Base-by-base conservation (phyloP, 2,888 invertebrate genomes). In the Crocallis elinguaria region DNA sequence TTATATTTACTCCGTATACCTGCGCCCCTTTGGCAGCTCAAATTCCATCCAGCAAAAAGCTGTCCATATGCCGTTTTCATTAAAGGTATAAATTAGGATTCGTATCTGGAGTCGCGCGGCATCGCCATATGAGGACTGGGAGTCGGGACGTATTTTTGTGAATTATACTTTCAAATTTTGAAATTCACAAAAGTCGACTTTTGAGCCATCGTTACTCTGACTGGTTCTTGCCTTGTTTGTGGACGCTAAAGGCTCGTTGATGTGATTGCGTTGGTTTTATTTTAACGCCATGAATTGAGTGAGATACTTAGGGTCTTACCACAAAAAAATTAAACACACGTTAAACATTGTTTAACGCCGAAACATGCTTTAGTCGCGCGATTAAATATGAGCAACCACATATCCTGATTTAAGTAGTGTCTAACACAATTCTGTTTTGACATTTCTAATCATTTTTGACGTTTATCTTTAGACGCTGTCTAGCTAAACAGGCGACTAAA, bases 91-190 rank as follows among this genome's bases (percentile, higher is more conserved):
- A 84, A 86, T 88, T 84, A 84, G 82, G 76, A 86, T 84, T 80
- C 82, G 75, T 69, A 65, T 78, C 78, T 73, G 75, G 77, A 77
- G 69, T 67, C 73, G n/a, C n/a, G n/a, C n/a, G 58, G 51, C 64
- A 48, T 58, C n/a, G 27, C 79, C 84, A 75, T 82, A 79, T 77
- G 76, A 64, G 79, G 81, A 56, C 59, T 64, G 71, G 67, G 70
- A 51, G n/a, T n/a, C 65, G 66, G 9, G 43, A 60, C 62, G 72
- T 73, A 77, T 81, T 80, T 86, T 76, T 70, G 74, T 70, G 69
- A 73, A 88, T 89, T 89, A 89, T 86, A 89, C 86, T 88, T 89
- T 85, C 71, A 88, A 85, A 89, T 88, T 67, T 69, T 57, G 53
- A 75, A 77, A 84, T 82, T 78, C 78, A 67, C 69, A 57, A 71